Base-by-base conservation (phyloP, 2,888 invertebrate species). In the Nasonovia ribisnigri region DNA sequence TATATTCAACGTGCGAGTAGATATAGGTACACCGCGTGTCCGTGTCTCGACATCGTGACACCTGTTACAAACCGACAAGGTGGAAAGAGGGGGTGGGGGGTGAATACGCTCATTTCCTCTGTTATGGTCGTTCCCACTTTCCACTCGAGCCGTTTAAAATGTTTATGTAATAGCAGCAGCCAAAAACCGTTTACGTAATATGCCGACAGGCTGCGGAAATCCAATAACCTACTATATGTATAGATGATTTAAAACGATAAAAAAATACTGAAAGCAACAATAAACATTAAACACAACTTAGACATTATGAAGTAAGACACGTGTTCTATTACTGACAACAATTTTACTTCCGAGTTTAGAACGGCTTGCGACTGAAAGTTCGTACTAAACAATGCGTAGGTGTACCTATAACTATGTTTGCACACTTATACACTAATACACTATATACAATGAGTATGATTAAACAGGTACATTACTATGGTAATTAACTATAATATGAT, bases 111-210 rank as follows among this genome's bases (percentile, higher is more conserved):
- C 77, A 36, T 77, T 77, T 77, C 77, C 8, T 77, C 20, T 36
- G 0, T 36, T 77, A 36, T 36, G 20, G 8, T 77, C 20, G 36
- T 77, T 36, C 20, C 36, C 20, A 36, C 36, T 77, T 77, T 36
- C 77, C 36, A 20, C 36, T 77, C 77, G 24, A 20, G 36, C 20
- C 77, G 77, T 77, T 77, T 77, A 36, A 77, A 77, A 20, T 42
- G 77, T 36, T 77, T 77, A 77, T 77, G 77, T 77, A 77, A 36
- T 36, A 77, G 16, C 2, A 77, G 8, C 36, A 36, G 77, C 77
- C 77, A 77, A 77, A 77, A 77, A 20, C 42, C 77, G 20, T 77
- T 77, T 42, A 77, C 77, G 77, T 77, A 77, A 77, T 77, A 77
- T n/a, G n/a, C 20, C 36, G 36, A n/a, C 4, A 16, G 67, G n/a